Evolutionary conservation across 2,797 vertebrate species (phyloP), one percentile per base, ranked within the genome.

Genomic region (Gallinago solitaria): DNA sequence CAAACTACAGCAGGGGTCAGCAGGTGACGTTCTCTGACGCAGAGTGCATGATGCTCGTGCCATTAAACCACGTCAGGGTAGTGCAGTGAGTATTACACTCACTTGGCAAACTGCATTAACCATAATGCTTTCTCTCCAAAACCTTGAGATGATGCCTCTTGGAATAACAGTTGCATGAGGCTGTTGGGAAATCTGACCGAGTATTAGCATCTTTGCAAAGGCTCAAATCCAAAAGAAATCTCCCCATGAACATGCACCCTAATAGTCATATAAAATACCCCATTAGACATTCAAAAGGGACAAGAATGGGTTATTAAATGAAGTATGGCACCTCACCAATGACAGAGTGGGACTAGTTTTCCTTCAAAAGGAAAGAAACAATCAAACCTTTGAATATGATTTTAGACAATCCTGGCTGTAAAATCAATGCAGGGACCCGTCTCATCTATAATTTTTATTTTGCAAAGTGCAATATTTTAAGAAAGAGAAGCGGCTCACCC

Each of bases 21-120:
- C 91, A 92, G 85, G 85, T 97, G 97, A 97, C 95, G 97, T 94
- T 93, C 87, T 76, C 73, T 87, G 91, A 95, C 89, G 96, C 35
- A 20, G 48, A 89, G 50, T 51, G 68, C 79, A 35, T 85, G 82
- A 77, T 96, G 85, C 90, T 96, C 45, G 39, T 94, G 85, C 94
- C 90, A 97, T 96, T 95, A 95, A 95, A 93, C 82, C 87, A 48
- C 21, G 39, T 96, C 93, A 87, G 61, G 81, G 91, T 90, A 95
- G 70, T 93, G 92, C 94, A 86, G 90, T 75, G 87, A 92, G 80
- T 79, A 74, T 93, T 94, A 93, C 83, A 74, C 54, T 76, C 86
- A 64, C 73, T 83, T 87, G 78, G 93, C 95, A 94, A 85, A 82
- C 60, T 89, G 76, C 70, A 87, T 96, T 96, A 91, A 69, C 87